Evolutionary conservation across 1,140 invertebrate genomes (phyloP), one percentile per base, ranked within the genome.

Genomic region (Penaeus chinensis): DNA sequence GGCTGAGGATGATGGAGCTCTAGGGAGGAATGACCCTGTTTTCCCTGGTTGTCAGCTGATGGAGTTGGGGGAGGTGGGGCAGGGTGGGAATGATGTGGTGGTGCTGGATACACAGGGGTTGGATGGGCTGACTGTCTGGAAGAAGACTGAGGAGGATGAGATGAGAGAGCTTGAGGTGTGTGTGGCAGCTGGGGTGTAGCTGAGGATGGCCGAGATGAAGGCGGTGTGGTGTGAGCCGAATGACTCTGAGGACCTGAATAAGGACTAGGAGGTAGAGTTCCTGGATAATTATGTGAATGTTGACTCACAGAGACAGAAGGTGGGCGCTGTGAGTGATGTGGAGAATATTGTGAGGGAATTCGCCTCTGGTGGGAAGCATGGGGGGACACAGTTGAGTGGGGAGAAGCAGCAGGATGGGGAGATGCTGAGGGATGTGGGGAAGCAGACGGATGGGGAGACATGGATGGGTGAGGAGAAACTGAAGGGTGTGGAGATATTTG

Each of bases 401-500:
- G 85, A 54, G 85, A 87, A 47, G 65, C 85, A 3, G 85, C 81
- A 10, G 81, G 60, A 82, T 87, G 85, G 24, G 85, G 85, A 62
- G 85, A 87, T 42, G 80, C 80, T 65, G 85, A 60, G 24, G 60
- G 69, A 65, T 82, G 80, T n/a, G 85, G 85, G 10, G 85, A 87
- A n/a, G 80, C 71, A n/a, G 85, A 82, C 10, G 65, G 80, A 82
- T 87, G 85, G 19, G 85, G 85, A 47, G 85, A 87, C 42, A 82
- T 65, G 47, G 84, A 84, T n/a, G 89, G 60, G 66, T 88, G 89
- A 16, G 85, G 82, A 24, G 83, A 83, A 74, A 42, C 69, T 54
- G 77, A 82, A 18, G 85, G 81, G 62, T 84, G 85, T n/a, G 82
- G 89, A 60, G 80, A 87, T 71, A 82, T 42, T 54, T 85, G 88